Evolutionary conservation across 2,888 invertebrate genomes (phyloP), one percentile per base, ranked within the genome.

Genomic region (Megastigmus dorsalis): DNA sequence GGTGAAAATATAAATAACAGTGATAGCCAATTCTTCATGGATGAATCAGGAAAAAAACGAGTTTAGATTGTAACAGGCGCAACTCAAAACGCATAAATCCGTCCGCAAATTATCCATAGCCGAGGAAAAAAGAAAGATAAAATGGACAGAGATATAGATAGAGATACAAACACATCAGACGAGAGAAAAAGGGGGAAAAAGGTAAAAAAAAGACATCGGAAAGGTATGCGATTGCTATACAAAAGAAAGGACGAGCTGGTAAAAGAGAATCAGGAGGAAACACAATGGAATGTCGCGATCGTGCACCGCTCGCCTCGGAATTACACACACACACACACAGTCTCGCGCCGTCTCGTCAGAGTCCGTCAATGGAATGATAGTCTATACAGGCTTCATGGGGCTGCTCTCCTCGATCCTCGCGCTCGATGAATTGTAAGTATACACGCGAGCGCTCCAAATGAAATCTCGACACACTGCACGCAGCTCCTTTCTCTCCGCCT

Each of bases 241-340:
- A 30, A 43, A 15, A 67, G 18, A 15, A 15, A 18, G 33, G 7
- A 23, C n/a, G n/a, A 60, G 33, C 38, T 4, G 20, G 57, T 7
- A 15, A 52, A 54, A 66, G 41, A 50, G 72, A 59, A 45, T 43
- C 50, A 33, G 33, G n/a, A n/a, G 28, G 38, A 63, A 41, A 62
- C 45, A 69, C 68, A 74, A 69, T 69, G 63, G 57, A 28, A 55
- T 74, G 63, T 50, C 50, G 68, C 62, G 63, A 70, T 55, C 26
- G 48, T 65, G 55, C 63, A 54, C 36, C 33, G 18, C 13, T 3
- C 23, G 38, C 38, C 26, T 23, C 6, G n/a, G n/a, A n/a, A n/a
- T n/a, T n/a, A n/a, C n/a, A n/a, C n/a, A n/a, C n/a, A n/a, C n/a
- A n/a, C n/a, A n/a, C n/a, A n/a, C 6, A 13, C 7, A 7, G 38